Percentiles rank a stretch among this genome's conserved stretches.
phyloP scores from a whole-genome alignment of 2,797 vertebrate species.

The Enoplosus armatus region DNA sequence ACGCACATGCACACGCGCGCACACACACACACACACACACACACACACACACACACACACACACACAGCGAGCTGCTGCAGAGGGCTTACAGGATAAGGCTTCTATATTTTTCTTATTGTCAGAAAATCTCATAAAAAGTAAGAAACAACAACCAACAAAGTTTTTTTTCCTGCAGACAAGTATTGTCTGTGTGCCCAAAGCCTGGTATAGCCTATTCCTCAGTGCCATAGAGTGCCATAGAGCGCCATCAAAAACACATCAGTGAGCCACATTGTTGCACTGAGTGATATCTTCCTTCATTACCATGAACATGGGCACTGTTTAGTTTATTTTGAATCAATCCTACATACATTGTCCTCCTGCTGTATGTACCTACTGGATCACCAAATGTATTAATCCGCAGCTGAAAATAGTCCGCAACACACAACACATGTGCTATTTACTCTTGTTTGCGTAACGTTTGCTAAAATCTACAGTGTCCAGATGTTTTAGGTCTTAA shows the following conservation, averaged over 20 bases:
- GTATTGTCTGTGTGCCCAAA: slow-evolving; percentile 5
- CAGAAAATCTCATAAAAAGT: slow-evolving; percentile 5
- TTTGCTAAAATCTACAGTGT: neutral
- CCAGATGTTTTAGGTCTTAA: neutral
- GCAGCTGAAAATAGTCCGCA: neutral
- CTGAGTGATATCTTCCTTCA: slow-evolving; percentile 24
- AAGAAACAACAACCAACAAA: neutral
- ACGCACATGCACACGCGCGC: slow-evolving; percentile 17
- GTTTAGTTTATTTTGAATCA: slow-evolving; percentile 25
- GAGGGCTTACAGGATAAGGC: slow-evolving; percentile 3
- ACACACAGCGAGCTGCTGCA: slow-evolving; percentile 13
- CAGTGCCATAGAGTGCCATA: slow-evolving; percentile 7
- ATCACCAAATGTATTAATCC: slow-evolving; percentile 3
- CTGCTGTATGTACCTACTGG: neutral
- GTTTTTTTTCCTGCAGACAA: neutral
- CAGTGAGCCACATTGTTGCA: slow-evolving; percentile 5
- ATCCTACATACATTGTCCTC: slow-evolving; percentile 6
- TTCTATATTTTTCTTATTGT: slow-evolving; percentile 7
- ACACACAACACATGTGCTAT: neutral
- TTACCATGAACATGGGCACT: slow-evolving; percentile 26
- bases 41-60: slow-evolving; percentile 18
- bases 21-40: slow-evolving; percentile 23
- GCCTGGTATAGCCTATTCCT: neutral
- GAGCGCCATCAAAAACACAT: slow-evolving; percentile 25
- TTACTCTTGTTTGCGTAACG: neutral